Conservation (phyloP, 64 coral and sea anemone genomes). For the Montipora cactus region DNA sequence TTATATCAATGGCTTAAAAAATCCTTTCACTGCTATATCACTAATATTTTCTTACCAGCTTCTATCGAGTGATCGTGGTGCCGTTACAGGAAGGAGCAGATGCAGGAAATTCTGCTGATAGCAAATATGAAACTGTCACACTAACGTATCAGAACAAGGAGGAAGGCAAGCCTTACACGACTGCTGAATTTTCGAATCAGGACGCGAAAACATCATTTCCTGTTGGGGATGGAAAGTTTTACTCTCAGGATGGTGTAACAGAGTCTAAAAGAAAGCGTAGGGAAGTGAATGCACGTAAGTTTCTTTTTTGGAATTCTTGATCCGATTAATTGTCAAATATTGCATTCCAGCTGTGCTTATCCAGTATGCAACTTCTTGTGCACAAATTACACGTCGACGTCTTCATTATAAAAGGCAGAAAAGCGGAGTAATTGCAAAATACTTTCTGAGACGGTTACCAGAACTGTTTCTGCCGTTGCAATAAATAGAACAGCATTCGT, state of each 20-base stretch:
- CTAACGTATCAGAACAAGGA: neutral
- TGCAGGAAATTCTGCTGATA: neutral
- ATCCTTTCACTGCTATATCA: neutral
- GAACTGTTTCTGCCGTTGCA: too few species aligned
- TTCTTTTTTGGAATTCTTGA: neutral
- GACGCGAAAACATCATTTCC: neutral
- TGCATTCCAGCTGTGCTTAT: too few species aligned
- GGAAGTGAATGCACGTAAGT: neutral
- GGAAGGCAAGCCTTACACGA: slow-evolving; percentile 8
- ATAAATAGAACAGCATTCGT: too few species aligned
- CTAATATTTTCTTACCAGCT: neutral
- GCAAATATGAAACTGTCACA: neutral
- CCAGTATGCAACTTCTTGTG: too few species aligned
- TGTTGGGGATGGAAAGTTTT: slow-evolving; percentile 31
- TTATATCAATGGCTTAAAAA: too few species aligned
- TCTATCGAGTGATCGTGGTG: neutral
- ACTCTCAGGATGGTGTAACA: neutral
- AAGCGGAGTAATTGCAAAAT: too few species aligned
- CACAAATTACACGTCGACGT: too few species aligned
- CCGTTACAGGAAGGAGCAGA: neutral
- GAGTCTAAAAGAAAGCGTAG: slow-evolving; percentile 14
- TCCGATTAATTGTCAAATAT: too few species aligned
- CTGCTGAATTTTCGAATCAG: neutral
- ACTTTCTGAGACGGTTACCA: too few species aligned
- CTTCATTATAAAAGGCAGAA: too few species aligned